Base-by-base conservation (phyloP, 35 echinoderm and acorn worm species). In the Ophioderma brevispina region DNA sequence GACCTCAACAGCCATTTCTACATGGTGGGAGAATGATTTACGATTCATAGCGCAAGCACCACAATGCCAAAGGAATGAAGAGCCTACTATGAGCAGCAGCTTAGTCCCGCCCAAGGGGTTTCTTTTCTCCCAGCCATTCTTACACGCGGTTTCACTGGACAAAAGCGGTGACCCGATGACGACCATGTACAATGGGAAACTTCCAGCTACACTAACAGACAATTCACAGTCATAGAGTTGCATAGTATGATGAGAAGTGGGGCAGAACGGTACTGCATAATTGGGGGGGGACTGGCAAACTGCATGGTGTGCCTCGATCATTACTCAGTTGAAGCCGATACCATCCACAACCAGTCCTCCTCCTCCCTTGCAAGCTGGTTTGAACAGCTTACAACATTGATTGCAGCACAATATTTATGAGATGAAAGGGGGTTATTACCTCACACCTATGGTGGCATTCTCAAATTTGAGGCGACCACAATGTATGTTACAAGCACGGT, bases 391-490 rank as follows among this genome's bases (percentile, higher is more conserved):
- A 84, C 42, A 38, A 52, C 40, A 87, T 64, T 23, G 84, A 95
- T 63, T 55, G 36, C 90, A 79, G 33, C 42, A 43, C 87, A 55
- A n/a, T 25, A 19, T 93, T 19, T 40, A 85, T 88, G 86, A 92
- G 38, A 55, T 89, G 43, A 85, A 92, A 82, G 90, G 82, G n/a
- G 13, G 46, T 81, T 13, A 86, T 89, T 15, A 96, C 94, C 6
- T 92, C 90, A 15, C n/a, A 86, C 86, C 0, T 96, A 76, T 55
- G 86, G 85, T 35, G 6, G 30, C 10, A 77, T 96, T 39, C 19
- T 96, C 0, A 96, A 96, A 82, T n/a, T 93, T 33, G 81, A 93
- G 59, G 90, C 91, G 28, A 90, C 87, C 37, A 90, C 86, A 52
- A 90, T 80, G 85, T 92, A 77, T 55, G n/a, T 35, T 39, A n/a